phyloP scores from a whole-genome alignment of 2,888 invertebrate species.

The Druceiella hillmani region DNA sequence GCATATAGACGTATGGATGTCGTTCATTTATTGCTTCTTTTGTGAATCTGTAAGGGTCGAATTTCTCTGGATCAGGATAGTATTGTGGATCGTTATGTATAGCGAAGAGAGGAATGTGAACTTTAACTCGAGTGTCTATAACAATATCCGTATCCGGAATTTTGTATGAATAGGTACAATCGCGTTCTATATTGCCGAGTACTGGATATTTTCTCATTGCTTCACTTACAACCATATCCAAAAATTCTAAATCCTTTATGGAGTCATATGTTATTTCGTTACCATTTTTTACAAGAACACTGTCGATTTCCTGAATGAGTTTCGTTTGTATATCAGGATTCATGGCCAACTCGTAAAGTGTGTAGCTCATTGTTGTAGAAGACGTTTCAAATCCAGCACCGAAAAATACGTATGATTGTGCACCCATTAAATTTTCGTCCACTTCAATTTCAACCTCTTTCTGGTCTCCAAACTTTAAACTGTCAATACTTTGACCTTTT shows the following conservation, averaged over 20 bases:
- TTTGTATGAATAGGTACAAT: conserved; percentile 31
- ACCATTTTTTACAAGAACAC: conserved; percentile 21
- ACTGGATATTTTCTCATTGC: conserved; percentile 43
- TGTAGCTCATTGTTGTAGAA: conserved; percentile 35
- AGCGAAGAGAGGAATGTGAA: conserved; percentile 32
- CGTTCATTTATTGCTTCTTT: conserved; percentile 29
- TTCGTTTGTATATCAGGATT: conserved; percentile 35
- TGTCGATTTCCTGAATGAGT: conserved; percentile 27
- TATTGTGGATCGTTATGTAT: conserved; percentile 39
- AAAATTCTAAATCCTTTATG: conserved; percentile 28
- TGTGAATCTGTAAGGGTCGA: conserved; percentile 43
- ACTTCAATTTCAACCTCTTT: conserved; percentile 25
- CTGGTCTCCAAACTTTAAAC: conserved; percentile 4
- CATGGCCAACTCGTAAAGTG: conserved; percentile 33
- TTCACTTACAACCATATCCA: conserved; percentile 30
- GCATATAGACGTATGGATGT: conserved; percentile 34
- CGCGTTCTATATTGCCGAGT: conserved; percentile 34
- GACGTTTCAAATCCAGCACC: conserved; percentile 42
- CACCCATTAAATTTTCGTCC: conserved; percentile 32
- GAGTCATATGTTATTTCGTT: conserved; percentile 27
- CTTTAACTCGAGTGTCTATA: conserved; percentile 31
- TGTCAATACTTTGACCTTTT: background rate
- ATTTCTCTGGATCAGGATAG: conserved; percentile 39
- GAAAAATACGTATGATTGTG: conserved; percentile 41
- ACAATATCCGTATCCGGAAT: conserved; percentile 33